Evolutionary conservation across 2,113 vertebrate species (phyloP).

Genomic region (Hippotragus niger): DNA sequence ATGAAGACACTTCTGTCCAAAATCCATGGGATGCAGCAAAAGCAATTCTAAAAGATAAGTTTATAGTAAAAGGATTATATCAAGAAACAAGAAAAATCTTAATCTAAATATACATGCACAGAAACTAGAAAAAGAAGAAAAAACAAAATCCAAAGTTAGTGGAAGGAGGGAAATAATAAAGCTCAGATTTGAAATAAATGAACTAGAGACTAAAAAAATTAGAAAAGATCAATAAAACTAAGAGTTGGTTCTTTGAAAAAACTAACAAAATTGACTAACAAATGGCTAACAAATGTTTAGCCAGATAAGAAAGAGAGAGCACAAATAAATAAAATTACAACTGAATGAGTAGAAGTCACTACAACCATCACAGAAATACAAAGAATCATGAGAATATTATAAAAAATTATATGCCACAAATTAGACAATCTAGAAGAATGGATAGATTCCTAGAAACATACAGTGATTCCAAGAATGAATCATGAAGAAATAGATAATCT

Average conservation of each 20-base stretch:
- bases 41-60: too few species aligned
- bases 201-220: neutral
- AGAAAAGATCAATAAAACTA: neutral
- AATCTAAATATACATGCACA: too few species aligned
- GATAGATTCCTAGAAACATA: neutral
- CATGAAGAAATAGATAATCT: neutral
- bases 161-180: neutral
- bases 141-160: neutral
- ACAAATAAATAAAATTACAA: neutral
- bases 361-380: neutral
- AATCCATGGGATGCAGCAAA: too few species aligned
- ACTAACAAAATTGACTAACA: neutral
- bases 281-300: neutral
- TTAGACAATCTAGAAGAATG: neutral
- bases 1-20: too few species aligned
- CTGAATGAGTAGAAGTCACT: neutral
- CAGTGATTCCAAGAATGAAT: neutral
- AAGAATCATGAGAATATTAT: neutral
- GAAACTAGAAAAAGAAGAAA: too few species aligned
- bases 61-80: too few species aligned
- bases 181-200: neutral
- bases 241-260: neutral
- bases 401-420: neutral
- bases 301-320: neutral
- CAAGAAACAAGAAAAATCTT: too few species aligned